Base-by-base conservation (phyloP, 2,888 invertebrate species). In the Chloromyia formosa region DNA sequence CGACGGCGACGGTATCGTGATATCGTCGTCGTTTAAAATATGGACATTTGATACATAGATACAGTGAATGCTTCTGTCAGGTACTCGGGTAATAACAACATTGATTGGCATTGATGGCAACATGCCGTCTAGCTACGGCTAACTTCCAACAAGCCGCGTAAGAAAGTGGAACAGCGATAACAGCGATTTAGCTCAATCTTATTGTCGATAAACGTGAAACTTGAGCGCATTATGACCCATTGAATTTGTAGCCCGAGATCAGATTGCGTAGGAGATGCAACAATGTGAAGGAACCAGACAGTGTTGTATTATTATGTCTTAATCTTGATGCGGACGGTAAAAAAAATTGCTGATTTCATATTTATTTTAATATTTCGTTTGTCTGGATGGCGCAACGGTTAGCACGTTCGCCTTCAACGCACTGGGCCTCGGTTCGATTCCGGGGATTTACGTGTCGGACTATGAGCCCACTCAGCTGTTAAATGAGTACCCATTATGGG, bases 111-210 rank as follows among this genome's bases (percentile, higher is more conserved):
- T 45, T 45, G 66, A 66, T 45, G 42, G 66, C 66, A 20, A 45
- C 27, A 66, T 23, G 40, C 7, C 62, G 20, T 22, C n/a, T n/a
- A n/a, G n/a, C n/a, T n/a, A n/a, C n/a, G 22, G 22, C 14, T 45
- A 9, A n/a, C 66, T 66, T 49, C 45, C 22, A 20, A 49, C 49
- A 7, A 2, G 27, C 27, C 27, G 71, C 71, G 71, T 71, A 71
- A 71, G 71, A 56, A 71, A 71, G 71, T 71, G 49, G 71, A 71
- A 40, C 71, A 71, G n/a, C 27, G 27, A 35, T n/a, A n/a, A n/a
- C n/a, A n/a, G 40, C 71, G 40, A 40, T 71, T 71, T 71, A 58
- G 16, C 71, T 56, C 58, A 71, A 71, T 56, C 56, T 71, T 56
- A 71, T 71, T 40, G 56, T 7, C 14, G 40, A 35, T 56, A n/a